These are phyloP conservation scores for Lamprologus callipterus DNA, from an alignment of 2,113 vertebrate genomes.

Conservation along the genomic window DNA sequence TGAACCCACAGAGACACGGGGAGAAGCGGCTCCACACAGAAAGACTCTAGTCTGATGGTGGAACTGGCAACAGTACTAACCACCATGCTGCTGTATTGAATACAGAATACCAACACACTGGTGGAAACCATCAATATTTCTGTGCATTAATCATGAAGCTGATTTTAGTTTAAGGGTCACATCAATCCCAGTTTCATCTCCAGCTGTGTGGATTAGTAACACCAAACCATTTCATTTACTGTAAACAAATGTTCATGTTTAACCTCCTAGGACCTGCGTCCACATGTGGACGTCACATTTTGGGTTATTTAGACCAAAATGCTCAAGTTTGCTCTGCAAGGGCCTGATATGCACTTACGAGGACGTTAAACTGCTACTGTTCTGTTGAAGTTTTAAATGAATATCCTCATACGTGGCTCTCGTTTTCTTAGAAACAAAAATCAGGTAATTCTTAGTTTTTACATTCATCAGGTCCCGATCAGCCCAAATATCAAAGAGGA, in stretches of 20 bases:
- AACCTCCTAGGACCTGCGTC: neutral
- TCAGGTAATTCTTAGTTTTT: neutral
- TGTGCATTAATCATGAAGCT: neutral
- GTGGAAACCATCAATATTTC: neutral
- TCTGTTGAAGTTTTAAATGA: neutral
- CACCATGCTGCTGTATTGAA: neutral
- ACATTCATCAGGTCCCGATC: neutral
- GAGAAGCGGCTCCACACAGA: neutral
- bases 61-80: neutral
- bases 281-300: neutral
- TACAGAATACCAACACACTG: neutral
- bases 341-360: neutral
- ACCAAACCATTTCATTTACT: neutral
- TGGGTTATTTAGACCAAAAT: neutral
- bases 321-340: neutral
- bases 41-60: neutral
- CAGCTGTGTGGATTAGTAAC: neutral
- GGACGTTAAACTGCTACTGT: accelerated
- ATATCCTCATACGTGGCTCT: neutral
- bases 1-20: neutral
- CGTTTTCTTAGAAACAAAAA: neutral
- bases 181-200: neutral
- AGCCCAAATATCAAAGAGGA: neutral
- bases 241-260: neutral
- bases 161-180: neutral